Evolutionary conservation across 2,113 vertebrate species (phyloP).

Genomic region (Apteryx owenii): DNA sequence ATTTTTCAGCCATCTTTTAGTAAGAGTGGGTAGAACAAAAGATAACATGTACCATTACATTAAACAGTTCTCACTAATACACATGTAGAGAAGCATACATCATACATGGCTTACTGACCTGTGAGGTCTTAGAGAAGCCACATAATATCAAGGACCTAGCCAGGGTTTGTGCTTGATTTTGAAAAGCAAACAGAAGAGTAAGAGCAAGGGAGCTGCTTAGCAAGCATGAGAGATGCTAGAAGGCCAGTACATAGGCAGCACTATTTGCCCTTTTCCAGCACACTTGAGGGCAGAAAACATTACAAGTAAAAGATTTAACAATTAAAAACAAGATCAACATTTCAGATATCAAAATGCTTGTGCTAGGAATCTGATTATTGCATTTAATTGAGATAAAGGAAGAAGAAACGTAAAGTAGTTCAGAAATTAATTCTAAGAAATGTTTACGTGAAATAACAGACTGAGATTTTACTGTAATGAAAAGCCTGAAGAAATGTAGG

Average conservation of each 20-base stretch:
- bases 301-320: neutral
- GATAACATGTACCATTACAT: conserved; percentile 5
- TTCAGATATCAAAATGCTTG: neutral
- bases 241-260: neutral
- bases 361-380: neutral
- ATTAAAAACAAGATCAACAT: neutral
- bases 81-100: neutral
- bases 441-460: neutral
- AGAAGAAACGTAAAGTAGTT: neutral
- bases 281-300: neutral
- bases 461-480: neutral
- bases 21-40: neutral
- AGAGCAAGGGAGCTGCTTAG: neutral
- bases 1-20: neutral
- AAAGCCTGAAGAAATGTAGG: neutral
- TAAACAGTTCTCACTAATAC: neutral
- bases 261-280: neutral
- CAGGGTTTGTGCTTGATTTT: neutral
- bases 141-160: neutral
- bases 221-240: fast-evolving
- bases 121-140: conserved; percentile 37
- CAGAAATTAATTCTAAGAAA: neutral
- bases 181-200: neutral
- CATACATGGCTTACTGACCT: conserved; percentile 53
- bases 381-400: neutral